Evolutionary conservation across 2,888 invertebrate species (phyloP), one percentile per base, ranked within the genome.

Genomic region (Lamproptera curius): DNA sequence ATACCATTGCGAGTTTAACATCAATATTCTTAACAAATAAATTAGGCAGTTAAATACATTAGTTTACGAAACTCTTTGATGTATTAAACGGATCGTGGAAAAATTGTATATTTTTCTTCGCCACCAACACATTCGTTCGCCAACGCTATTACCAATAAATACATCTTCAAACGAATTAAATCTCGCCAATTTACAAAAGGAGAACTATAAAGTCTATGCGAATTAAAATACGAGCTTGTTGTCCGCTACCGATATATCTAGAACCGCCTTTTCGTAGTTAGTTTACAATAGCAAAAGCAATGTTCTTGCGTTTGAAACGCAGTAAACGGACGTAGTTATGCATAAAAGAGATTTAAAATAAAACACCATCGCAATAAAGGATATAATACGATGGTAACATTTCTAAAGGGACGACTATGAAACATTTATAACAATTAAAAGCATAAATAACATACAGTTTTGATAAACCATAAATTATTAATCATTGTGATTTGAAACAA

Each of bases 281-380:
- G 39, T 40, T 39, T 39, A 40, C 34, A 39, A 40, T 45, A 45
- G 26, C 10, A 26, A 16, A 16, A 40, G 1, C 23, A 40, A 34
- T 13, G 20, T 31, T 31, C 31, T 5, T 11, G n/a, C 31, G 13
- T 11, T 11, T 3, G 6, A 13, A 31, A 31, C 1, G 11, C 2
- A n/a, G 11, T 2, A 31, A n/a, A n/a, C 13, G 31, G 31, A 11
- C 31, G 31, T 10, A 2, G n/a, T 31, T 26, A 39, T 34, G 39
- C 39, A 39, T 44, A 28, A 37, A 26, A 31, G 13, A 20, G 14
- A 37, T 37, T 37, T 28, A 8, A 38, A 13, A 16, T 23, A 26
- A 31, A 20, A 20, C 20, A 20, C 6, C 20, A 6, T 6, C 20
- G 20, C 6, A 20, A 20, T 20, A n/a, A n/a, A n/a, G n/a, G n/a